Evolutionary conservation across 2,113 vertebrate species (phyloP).

Genomic region (Ranitomeya variabilis): DNA sequence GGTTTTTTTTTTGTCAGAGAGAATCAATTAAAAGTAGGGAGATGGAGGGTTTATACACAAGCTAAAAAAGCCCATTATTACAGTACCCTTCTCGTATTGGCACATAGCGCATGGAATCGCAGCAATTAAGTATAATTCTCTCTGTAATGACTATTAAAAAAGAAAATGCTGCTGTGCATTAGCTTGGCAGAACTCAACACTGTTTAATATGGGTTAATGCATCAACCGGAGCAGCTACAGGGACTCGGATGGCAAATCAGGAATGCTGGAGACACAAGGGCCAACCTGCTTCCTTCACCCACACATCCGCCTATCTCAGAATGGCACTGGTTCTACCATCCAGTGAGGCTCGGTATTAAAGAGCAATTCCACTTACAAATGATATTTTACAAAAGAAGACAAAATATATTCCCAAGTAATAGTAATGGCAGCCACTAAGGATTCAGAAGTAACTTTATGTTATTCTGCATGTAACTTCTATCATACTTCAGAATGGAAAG

Average conservation of each 20-base stretch:
- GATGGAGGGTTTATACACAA: background rate
- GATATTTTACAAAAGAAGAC: background rate
- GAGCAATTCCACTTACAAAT: background rate
- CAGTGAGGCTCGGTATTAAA: background rate
- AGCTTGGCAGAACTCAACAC: background rate
- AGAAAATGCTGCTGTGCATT: slow-evolving; percentile 28
- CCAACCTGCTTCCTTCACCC: slow-evolving; percentile 1
- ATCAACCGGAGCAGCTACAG: slow-evolving; percentile 14
- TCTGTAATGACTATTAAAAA: slow-evolving; percentile 41
- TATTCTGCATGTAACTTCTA: background rate
- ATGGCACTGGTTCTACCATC: background rate
- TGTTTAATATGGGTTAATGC: slow-evolving; percentile 12
- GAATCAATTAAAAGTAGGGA: slow-evolving; percentile 17
- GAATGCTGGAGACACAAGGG: slow-evolving; percentile 4
- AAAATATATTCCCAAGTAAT: background rate
- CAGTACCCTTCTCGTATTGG: background rate
- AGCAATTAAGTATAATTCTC: slow-evolving; percentile 38
- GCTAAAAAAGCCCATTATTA: slow-evolving; percentile 12
- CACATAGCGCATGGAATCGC: background rate
- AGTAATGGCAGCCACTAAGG: background rate
- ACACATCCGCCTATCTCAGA: slow-evolving; percentile 7
- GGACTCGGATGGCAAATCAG: slow-evolving; percentile 16
- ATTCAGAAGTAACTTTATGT: background rate
- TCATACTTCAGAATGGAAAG: background rate
- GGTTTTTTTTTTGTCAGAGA: background rate